Conservation (phyloP, 2,797 vertebrate species). For the Thripadectes ignobilis region DNA sequence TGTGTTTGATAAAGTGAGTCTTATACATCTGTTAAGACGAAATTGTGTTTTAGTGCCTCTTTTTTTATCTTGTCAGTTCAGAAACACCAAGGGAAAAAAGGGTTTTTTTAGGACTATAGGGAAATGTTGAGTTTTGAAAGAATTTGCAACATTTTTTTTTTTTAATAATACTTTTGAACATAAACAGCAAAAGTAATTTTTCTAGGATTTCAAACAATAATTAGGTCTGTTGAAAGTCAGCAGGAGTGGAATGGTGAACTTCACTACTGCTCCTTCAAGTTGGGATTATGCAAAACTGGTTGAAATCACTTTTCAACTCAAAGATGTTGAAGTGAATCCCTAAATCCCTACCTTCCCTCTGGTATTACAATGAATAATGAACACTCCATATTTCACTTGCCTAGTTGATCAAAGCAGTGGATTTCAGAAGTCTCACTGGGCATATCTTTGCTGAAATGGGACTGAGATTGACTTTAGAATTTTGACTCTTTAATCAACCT, state of each 20-base stretch:
- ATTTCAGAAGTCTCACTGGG: slow-evolving; percentile 24
- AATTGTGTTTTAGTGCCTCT: neutral
- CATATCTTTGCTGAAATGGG: neutral
- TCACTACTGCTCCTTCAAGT: neutral
- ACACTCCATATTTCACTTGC: neutral
- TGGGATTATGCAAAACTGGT: slow-evolving; percentile 5
- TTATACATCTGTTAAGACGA: neutral
- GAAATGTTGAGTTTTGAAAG: neutral
- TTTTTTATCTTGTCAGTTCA: neutral
- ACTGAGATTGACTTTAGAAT: neutral
- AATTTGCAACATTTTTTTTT: neutral
- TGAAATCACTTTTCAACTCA: slow-evolving; percentile 7
- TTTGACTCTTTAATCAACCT: neutral
- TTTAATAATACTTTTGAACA: neutral
- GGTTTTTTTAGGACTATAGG: neutral
- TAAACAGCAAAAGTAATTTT: neutral
- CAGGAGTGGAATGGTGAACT: neutral
- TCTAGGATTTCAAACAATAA: neutral
- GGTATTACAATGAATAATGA: slow-evolving; percentile 16
- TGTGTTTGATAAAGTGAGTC: neutral
- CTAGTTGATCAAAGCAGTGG: slow-evolving; percentile 25
- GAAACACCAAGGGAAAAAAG: neutral
- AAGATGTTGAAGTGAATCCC: slow-evolving; percentile 6
- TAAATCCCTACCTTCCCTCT: slow-evolving; percentile 9
- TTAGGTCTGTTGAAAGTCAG: neutral